A percentile compares a stretch with the other conserved stretches of the same genome.
Evolutionary conservation across 2,113 vertebrate species (phyloP).

Genomic region (Vidua macroura): DNA sequence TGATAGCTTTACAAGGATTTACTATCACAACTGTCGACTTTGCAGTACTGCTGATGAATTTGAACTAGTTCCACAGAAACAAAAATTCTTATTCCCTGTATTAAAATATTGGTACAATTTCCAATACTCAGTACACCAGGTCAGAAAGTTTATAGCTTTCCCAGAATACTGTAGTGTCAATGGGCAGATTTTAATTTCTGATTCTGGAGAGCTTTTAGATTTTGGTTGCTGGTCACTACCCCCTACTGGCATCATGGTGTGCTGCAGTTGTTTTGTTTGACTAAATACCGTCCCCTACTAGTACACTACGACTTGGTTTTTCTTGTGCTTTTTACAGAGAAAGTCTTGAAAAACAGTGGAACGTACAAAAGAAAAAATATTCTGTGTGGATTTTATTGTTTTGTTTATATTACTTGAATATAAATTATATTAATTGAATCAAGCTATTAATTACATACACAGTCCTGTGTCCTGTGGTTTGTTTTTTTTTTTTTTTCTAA

Average conservation of each 20-base stretch:
- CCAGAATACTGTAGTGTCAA: neutral
- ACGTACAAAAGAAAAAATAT: neutral
- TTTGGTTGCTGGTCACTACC: slow-evolving; percentile 6
- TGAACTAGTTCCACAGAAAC: neutral
- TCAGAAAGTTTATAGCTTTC: neutral
- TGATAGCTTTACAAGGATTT: neutral
- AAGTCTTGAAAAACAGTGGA: neutral
- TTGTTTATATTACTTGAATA: neutral
- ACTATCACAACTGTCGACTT: neutral
- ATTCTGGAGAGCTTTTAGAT: neutral
- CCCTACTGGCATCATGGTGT: neutral
- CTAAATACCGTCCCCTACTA: rapidly evolving
- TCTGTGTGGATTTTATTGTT: neutral
- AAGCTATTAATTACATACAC: neutral
- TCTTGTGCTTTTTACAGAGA: neutral
- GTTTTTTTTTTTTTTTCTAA: neutral
- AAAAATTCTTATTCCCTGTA: neutral
- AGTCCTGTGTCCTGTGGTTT: neutral
- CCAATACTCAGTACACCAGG: neutral
- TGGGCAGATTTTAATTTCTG: neutral
- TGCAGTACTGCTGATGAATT: neutral
- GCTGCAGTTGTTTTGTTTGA: neutral
- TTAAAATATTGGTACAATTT: neutral
- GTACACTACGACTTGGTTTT: neutral
- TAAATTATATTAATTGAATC: neutral